Percentiles rank a stretch among this genome's conserved stretches.
These are phyloP conservation scores for Sphaerophoria taeniata DNA, from an alignment of 2,888 invertebrate genomes.

Conservation along the genomic window DNA sequence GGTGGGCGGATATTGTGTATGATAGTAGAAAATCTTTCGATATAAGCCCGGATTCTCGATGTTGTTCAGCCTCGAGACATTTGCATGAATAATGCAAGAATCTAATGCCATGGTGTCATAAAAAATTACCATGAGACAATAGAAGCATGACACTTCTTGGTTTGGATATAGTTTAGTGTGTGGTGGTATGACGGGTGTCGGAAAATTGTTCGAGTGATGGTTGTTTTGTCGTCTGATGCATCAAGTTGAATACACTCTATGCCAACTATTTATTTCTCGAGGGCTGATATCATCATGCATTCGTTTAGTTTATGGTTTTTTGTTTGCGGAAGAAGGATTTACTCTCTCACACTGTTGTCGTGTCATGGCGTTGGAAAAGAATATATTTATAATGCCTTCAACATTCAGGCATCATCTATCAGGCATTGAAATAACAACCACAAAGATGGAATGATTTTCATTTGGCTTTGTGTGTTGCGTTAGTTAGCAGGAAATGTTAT, in stretches of 20 bases:
- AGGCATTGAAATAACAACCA: no score
- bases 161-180: not conserved
- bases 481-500: no score
- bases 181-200: not conserved
- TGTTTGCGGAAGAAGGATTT: slow-evolving; percentile 6
- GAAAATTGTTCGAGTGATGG: slow-evolving; percentile 10
- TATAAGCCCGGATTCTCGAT: slow-evolving; percentile 64
- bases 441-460: no score
- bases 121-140: slow-evolving; percentile 72
- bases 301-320: slow-evolving; percentile 10
- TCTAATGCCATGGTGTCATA: slow-evolving; percentile 69
- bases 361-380: slow-evolving; percentile 6
- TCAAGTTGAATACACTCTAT: slow-evolving; percentile 24
- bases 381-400: not conserved
- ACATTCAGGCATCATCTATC: no score
- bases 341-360: slow-evolving; percentile 7
- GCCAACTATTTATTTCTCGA: slow-evolving; percentile 34
- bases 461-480: no score
- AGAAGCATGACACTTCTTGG: slow-evolving; percentile 66
- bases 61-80: slow-evolving; percentile 60
- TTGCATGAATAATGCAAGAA: slow-evolving; percentile 73
- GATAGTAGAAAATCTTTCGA: slow-evolving; percentile 64
- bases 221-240: slow-evolving; percentile 21
- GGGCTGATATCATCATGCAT: slow-evolving; percentile 14
- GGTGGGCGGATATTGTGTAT: slow-evolving; percentile 37